These are phyloP conservation scores for Typhlichthys subterraneus DNA, from an alignment of 2,797 vertebrate species.

Conservation along the genomic window DNA sequence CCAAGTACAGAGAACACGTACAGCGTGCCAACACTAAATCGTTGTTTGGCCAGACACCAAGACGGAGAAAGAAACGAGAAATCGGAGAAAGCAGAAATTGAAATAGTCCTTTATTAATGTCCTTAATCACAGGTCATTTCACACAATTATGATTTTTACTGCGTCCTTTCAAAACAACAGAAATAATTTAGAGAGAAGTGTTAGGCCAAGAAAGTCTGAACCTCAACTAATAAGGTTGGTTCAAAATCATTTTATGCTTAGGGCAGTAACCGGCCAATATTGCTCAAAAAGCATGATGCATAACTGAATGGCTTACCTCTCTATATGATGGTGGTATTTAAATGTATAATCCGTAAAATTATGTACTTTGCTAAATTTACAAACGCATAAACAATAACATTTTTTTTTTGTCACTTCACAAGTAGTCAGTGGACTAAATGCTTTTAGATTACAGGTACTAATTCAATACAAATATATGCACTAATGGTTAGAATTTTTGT, in stretches of 20 bases:
- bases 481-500: too few relatives aligned
- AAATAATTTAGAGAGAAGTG: slow-evolving; percentile 37
- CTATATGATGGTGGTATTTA: slow-evolving; percentile 11
- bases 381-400: too few relatives aligned
- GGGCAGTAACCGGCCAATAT: neutral
- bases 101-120: slow-evolving; percentile 72
- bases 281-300: neutral
- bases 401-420: too few relatives aligned
- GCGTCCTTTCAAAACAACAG: slow-evolving; percentile 44
- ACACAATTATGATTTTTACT: slow-evolving; percentile 59
- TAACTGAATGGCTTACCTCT: slow-evolving; percentile 11
- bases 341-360: neutral
- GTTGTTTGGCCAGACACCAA: slow-evolving; percentile 10
- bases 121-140: slow-evolving; percentile 64
- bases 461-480: too few relatives aligned
- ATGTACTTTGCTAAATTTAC: too few relatives aligned
- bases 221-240: too few relatives aligned
- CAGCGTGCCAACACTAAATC: slow-evolving; percentile 4
- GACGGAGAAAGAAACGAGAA: slow-evolving; percentile 48
- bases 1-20: neutral
- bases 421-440: too few relatives aligned
- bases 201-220: slow-evolving; percentile 2
- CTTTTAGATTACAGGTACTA: too few relatives aligned
- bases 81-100: slow-evolving; percentile 57
- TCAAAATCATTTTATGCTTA: too few relatives aligned